Base-by-base conservation (phyloP, 2,888 invertebrate species). In the Caenorhabditis drosophilae region DNA sequence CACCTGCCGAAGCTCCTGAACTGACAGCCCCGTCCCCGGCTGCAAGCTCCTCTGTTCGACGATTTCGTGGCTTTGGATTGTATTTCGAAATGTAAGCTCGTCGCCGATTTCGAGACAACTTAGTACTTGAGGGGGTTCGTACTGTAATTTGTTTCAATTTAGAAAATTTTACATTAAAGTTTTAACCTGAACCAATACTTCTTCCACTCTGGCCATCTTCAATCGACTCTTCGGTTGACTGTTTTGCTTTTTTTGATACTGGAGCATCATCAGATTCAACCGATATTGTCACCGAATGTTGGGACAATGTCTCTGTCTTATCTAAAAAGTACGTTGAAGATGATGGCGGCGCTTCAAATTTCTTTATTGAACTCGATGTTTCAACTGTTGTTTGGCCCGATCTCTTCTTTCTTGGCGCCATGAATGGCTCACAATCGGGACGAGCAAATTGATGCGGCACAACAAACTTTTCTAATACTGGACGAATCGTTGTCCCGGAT, bases 1-100 rank as follows among this genome's bases (percentile, higher is more conserved):
- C 23, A 31, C 41, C 22, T 11, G 26, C 9, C 18, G 22, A 26
- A 15, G 18, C 41, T 7, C 22, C 15, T 11, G 38, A 46, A 7
- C 23, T 42, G 7, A 41, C 2, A n/a, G 2, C n/a, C 26, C 23
- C 4, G 42, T 26, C 3, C 18, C n/a, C 15, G n/a, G 41, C 4
- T 20, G n/a, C 6, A 3, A 35, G n/a, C 7, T 4, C 41, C 6
- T 50, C 25, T 4, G 36, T 23, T 25, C 20, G 18, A 11, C 55
- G 40, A 9, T 46, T n/a, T 2, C 55, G 25, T 15, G 54, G 54
- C 22, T 12, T 42, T 9, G 61, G 61, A 26, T 62, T 62, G 38
- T 62, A 52, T 22, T 38, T 48, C 7, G 56, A 62, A 3, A 56
- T 27, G 34, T 31, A 62, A 0, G 31, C 7, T 1, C 47, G 45